phyloP scores from a whole-genome alignment of 1,140 invertebrate species.

The Bombus superbus region DNA sequence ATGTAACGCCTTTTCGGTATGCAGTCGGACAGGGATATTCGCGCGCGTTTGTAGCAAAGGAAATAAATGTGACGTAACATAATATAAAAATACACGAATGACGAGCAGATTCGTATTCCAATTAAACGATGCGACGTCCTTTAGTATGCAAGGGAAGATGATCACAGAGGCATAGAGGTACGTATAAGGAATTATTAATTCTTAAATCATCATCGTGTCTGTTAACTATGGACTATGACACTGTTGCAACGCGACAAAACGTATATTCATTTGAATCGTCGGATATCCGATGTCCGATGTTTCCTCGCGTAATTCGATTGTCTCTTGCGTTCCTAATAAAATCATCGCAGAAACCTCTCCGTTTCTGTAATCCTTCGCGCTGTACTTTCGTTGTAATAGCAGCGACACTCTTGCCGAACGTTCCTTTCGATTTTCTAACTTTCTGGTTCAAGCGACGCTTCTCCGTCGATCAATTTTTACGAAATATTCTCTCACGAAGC shows the following conservation, averaged over 20 bases:
- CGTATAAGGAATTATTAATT: conserved; percentile 21
- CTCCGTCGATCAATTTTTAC: not conserved
- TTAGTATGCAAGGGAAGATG: not conserved
- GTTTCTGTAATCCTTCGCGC: not conserved
- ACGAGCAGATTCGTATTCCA: not conserved
- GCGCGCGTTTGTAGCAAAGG: no score
- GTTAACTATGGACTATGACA: no score
- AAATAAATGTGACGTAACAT: not conserved
- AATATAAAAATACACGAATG: not conserved
- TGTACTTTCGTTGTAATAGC: not conserved
- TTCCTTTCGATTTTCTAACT: not conserved
- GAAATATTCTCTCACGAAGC: not conserved
- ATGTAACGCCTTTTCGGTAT: not conserved
- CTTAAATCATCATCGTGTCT: not conserved
- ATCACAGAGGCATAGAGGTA: not conserved
- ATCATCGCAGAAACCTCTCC: not conserved
- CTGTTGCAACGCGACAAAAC: not conserved
- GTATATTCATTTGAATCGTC: not conserved
- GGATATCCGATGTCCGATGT: not conserved
- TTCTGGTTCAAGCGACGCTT: not conserved
- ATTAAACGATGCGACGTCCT: not conserved
- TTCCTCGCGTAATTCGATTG: no score
- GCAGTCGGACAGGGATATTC: not conserved
- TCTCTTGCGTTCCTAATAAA: not conserved
- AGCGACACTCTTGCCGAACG: no score